These are phyloP conservation scores for Plusia festucae DNA, from an alignment of 2,888 invertebrate genomes.

Conservation along the genomic window DNA sequence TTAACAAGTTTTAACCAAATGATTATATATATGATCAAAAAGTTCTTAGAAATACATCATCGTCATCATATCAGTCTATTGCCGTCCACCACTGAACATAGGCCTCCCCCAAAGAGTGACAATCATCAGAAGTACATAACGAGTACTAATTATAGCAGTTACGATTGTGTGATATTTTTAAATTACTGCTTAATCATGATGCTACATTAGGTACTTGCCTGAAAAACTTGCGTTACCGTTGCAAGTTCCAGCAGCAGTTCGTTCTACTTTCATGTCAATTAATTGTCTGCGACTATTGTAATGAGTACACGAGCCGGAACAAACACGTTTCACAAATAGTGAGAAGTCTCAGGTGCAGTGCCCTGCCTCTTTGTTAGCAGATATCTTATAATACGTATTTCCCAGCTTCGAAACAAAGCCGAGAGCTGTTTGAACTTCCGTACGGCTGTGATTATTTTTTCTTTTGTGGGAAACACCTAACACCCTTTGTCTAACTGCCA, in stretches of 20 bases:
- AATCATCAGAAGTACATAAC: no score
- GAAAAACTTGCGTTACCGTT: neutral
- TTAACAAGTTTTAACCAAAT: no score
- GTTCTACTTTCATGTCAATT: conserved; percentile 3
- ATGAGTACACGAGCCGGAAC: conserved; percentile 10
- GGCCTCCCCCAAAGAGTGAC: no score
- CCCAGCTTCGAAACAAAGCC: conserved; percentile 51
- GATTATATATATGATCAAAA: no score
- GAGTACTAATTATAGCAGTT: no score
- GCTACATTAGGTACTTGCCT: no score
- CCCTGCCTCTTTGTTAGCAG: conserved; percentile 62
- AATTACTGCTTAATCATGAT: no score
- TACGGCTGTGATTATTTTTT: conserved; percentile 35
- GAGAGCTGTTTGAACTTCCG: conserved; percentile 45
- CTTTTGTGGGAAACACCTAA: conserved; percentile 29
- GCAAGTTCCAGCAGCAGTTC: neutral
- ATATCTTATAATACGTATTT: conserved; percentile 66
- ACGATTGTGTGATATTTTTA: no score
- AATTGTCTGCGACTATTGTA: neutral
- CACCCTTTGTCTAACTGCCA: conserved; percentile 35
- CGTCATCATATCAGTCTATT: no score
- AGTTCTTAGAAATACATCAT: no score
- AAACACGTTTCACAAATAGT: conserved; percentile 48
- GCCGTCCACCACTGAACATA: no score
- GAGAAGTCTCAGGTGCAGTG: conserved; percentile 60